These are phyloP conservation scores for Dysmachus trigonus DNA, from an alignment of 2,888 invertebrate species.

Conservation along the genomic window DNA sequence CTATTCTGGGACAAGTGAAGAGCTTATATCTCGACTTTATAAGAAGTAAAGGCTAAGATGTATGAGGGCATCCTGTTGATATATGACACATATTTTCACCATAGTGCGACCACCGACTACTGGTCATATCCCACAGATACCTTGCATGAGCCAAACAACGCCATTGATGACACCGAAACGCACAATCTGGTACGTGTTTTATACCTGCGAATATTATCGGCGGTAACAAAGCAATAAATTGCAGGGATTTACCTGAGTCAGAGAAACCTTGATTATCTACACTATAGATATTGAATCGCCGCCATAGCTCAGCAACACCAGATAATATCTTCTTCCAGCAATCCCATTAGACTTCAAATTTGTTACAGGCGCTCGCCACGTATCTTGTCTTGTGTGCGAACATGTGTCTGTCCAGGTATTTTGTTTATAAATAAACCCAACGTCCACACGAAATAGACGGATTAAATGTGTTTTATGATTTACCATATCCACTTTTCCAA, in stretches of 20 bases:
- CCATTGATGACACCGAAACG: neutral
- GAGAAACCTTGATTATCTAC: neutral
- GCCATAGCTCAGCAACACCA: neutral
- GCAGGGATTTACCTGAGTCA: neutral
- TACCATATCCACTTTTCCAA: neutral
- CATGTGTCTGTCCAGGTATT: neutral
- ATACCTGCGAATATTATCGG: neutral
- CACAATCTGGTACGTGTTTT: neutral
- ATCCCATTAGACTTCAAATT: neutral
- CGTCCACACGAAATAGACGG: neutral
- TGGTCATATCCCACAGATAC: neutral
- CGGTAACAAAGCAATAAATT: neutral
- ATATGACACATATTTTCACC: neutral
- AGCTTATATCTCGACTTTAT: neutral
- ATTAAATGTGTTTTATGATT: neutral
- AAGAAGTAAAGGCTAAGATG: neutral
- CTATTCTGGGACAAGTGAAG: neutral
- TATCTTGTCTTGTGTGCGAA: neutral
- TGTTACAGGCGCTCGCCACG: neutral
- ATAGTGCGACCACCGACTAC: neutral
- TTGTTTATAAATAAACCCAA: neutral
- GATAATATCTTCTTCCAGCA: neutral
- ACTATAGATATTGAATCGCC: neutral
- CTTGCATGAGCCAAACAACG: neutral
- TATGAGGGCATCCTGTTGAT: neutral